These are phyloP conservation scores for Drosophila pallidifrons DNA, from an alignment of 1,140 invertebrate genomes.

Conservation along the genomic window DNA sequence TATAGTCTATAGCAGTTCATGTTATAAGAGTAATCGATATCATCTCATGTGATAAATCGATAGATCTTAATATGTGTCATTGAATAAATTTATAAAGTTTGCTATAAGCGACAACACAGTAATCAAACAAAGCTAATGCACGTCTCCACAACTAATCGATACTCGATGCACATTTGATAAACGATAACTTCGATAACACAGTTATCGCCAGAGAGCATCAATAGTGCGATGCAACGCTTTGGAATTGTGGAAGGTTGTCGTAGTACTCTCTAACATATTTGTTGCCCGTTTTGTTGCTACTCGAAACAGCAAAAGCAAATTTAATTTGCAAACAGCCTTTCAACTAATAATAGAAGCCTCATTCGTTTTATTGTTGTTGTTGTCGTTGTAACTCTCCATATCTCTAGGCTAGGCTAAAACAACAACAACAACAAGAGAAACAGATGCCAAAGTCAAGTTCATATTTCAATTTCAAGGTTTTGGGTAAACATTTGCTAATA, in stretches of 20 bases:
- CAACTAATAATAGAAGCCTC: slow-evolving; percentile 28
- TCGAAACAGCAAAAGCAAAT: slow-evolving; percentile 35
- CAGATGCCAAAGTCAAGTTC: slow-evolving; percentile 75
- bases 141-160: no score
- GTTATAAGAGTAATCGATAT: no score
- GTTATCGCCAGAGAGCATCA: slow-evolving; percentile 10
- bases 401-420: slow-evolving; percentile 56
- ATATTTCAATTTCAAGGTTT: slow-evolving; percentile 81
- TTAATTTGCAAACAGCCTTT: slow-evolving; percentile 58
- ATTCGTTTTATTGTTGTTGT: slow-evolving; percentile 30
- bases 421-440: slow-evolving; percentile 41
- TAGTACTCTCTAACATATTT: neutral
- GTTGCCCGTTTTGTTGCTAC: slow-evolving; percentile 12
- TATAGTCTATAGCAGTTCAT: no score
- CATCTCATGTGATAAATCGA: no score
- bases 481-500: slow-evolving; percentile 67
- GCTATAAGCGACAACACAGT: no score
- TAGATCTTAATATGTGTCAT: no score
- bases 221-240: neutral
- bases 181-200: neutral
- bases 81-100: no score
- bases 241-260: neutral
- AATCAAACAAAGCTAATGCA: no score
- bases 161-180: neutral
- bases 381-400: slow-evolving; percentile 66